Base-by-base conservation (phyloP, 2,797 vertebrate genomes). In the Simalia tracyae region DNA sequence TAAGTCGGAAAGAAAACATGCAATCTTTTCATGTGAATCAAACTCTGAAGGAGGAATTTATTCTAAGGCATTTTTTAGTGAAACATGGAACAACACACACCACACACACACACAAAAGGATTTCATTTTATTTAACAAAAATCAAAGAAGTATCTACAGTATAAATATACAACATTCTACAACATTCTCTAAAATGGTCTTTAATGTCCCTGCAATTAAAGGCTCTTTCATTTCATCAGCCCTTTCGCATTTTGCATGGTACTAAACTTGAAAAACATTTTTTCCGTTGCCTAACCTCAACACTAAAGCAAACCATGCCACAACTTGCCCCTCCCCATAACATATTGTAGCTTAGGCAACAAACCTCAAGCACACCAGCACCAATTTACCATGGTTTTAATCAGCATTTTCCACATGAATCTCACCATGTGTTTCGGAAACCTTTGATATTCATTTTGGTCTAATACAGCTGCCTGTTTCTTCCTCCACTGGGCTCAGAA, bases 401-500 rank as follows among this genome's bases (percentile, higher is more conserved):
- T 97, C 96, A 97, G 96, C 94, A 94, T 93, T 96, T 96, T 90
- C 95, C 97, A 97, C 92, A 95, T 97, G 96, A 96, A 94, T 94
- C 95, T 96, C 95, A 94, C 95, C 92, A 91, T 95, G 97, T 96
- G 96, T 96, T 95, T 97, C 93, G 95, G 94, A 97, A 95, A 95
- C 93, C 93, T 93, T 96, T 96, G 96, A 97, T 95, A 97, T 95
- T 96, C 95, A 95, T 96, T 93, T 97, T 94, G 96, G 97, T 96
- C 96, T 96, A 95, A 97, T 94, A 93, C 95, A 97, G 96, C 95
- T 96, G 94, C 94, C 95, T 96, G 95, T 94, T 97, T 96, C 96
- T 96, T 95, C 93, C 95, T 96, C 95, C 96, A 95, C 97, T 97
- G 95, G 96, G 97, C 97, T 97, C 94, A 92, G 96, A 97, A 97